phyloP scores from a whole-genome alignment of 2,888 invertebrate genomes.

The Diabrotica balteata region DNA sequence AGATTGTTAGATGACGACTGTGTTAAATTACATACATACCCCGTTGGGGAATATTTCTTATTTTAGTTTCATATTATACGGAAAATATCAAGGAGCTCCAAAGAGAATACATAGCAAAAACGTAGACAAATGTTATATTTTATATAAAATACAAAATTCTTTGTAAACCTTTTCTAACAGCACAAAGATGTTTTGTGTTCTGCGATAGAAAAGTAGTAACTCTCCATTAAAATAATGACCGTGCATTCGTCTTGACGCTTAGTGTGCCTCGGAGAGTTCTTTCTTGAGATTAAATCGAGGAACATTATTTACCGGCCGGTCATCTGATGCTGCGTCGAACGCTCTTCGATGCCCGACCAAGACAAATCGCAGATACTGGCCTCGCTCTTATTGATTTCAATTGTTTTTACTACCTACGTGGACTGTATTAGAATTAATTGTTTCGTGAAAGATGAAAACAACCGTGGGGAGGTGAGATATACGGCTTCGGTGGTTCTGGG shows the following conservation, averaged over 20 bases:
- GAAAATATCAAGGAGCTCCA: too few species aligned
- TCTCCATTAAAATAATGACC: conserved; percentile 6
- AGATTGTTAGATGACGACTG: too few species aligned
- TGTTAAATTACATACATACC: too few species aligned
- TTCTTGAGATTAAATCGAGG: conserved; percentile 29
- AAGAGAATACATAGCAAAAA: too few species aligned
- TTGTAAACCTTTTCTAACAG: too few species aligned
- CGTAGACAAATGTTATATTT: too few species aligned
- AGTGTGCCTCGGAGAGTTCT: conserved; percentile 22
- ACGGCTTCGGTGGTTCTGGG: too few species aligned
- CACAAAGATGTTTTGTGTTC: not conserved
- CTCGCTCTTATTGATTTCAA: conserved; percentile 31
- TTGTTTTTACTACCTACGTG: conserved; percentile 32
- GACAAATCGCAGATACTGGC: conserved; percentile 28
- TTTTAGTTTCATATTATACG: too few species aligned
- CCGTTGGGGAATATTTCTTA: too few species aligned
- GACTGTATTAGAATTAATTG: conserved; percentile 34
- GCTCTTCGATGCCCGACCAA: conserved; percentile 25
- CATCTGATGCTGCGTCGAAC: conserved; percentile 31
- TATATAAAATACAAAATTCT: too few species aligned
- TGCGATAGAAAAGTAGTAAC: not conserved
- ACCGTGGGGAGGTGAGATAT: too few species aligned
- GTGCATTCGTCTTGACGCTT: conserved; percentile 19
- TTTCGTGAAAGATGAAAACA: not conserved
- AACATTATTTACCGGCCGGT: conserved; percentile 32